phyloP scores from a whole-genome alignment of 2,797 vertebrate genomes.

The Fringilla coelebs region DNA sequence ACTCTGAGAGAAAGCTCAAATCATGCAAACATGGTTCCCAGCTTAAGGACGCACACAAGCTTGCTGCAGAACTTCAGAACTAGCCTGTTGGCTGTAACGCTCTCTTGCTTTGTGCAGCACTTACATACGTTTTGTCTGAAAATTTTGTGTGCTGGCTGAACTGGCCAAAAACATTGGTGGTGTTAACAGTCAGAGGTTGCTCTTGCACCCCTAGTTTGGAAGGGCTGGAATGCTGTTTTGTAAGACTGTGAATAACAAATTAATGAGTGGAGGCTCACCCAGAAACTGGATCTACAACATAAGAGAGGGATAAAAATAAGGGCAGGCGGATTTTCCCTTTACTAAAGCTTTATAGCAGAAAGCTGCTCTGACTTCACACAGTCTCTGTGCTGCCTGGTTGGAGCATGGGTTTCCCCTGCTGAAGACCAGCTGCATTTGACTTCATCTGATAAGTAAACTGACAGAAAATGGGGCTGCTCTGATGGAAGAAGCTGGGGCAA shows the following conservation, averaged over 20 bases:
- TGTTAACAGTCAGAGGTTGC: not conserved
- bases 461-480: not conserved
- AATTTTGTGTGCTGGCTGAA: not conserved
- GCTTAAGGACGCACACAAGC: not conserved
- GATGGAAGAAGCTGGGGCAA: not conserved
- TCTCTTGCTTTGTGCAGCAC: not conserved
- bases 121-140: not conserved
- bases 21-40: not conserved
- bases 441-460: not conserved
- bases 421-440: not conserved
- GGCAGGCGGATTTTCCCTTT: not conserved
- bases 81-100: not conserved
- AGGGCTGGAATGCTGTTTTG: not conserved
- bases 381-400: not conserved
- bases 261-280: not conserved
- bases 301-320: not conserved
- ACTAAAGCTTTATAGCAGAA: not conserved
- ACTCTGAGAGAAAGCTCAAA: not conserved
- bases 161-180: not conserved
- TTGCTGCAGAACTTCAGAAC: not conserved
- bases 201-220: accelerated
- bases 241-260: not conserved
- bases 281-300: not conserved
- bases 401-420: not conserved
- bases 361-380: not conserved